phyloP scores from a whole-genome alignment of 1,140 invertebrate genomes.

The Drosophila takahashii region DNA sequence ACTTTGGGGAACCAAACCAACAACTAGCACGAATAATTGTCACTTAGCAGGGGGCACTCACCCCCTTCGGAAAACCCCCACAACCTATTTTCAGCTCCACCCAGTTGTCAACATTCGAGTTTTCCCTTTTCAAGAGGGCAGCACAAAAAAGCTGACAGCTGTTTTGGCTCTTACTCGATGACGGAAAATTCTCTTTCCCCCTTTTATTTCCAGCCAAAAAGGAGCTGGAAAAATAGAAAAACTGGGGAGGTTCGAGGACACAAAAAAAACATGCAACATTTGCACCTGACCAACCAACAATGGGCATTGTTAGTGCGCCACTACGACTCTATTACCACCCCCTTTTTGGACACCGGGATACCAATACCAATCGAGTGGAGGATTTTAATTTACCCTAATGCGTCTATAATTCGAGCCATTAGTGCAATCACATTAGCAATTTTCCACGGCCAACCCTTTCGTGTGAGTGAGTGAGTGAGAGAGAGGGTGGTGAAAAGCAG shows the following conservation, averaged over 20 bases:
- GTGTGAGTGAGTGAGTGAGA: neutral
- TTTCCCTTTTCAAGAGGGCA: slow-evolving; percentile 2
- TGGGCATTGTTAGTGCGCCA: slow-evolving; percentile 57
- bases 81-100: slow-evolving; percentile 13
- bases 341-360: neutral
- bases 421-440: slow-evolving; percentile 83
- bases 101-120: slow-evolving; percentile 48
- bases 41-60: slow-evolving; percentile 31
- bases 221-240: neutral
- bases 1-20: slow-evolving; percentile 29
- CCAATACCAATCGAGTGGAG: slow-evolving; percentile 51
- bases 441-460: slow-evolving; percentile 69
- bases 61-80: neutral
- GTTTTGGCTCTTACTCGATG: slow-evolving; percentile 43
- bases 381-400: slow-evolving; percentile 84
- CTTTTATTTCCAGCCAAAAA: slow-evolving; percentile 36
- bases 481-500: slow-evolving; percentile 23
- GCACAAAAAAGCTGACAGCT: slow-evolving; percentile 65
- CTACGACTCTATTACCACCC: slow-evolving; percentile 69
- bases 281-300: slow-evolving; percentile 71
- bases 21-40: slow-evolving; percentile 44
- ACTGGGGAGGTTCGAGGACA: neutral
- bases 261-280: slow-evolving; percentile 49
- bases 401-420: slow-evolving; percentile 84
- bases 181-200: neutral